These are phyloP conservation scores for Vireo altiloquus DNA, from an alignment of 2,113 vertebrate species.

Conservation along the genomic window DNA sequence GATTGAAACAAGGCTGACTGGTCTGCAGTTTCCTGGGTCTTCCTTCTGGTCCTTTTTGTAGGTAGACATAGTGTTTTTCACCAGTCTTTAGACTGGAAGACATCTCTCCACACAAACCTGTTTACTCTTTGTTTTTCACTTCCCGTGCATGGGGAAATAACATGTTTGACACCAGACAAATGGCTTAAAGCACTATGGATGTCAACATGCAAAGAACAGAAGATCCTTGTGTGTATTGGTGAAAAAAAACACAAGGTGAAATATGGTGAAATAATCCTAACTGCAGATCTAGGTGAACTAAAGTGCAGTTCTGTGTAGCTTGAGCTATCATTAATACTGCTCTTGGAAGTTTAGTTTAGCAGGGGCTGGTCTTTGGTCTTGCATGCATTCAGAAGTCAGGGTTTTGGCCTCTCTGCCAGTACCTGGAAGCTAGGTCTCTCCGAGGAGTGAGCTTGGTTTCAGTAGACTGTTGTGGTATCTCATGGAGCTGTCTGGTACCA, in stretches of 20 bases:
- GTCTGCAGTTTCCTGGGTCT: not conserved
- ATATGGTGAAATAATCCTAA: not conserved
- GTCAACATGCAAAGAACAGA: not conserved
- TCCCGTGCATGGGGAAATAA: not conserved
- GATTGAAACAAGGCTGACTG: not conserved
- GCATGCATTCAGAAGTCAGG: not conserved
- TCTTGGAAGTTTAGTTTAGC: not conserved
- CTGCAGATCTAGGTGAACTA: not conserved
- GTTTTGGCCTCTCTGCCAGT: not conserved
- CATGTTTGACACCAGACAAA: not conserved
- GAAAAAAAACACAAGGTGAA: no score
- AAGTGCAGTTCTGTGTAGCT: not conserved
- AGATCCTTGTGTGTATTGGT: not conserved
- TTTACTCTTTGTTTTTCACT: not conserved
- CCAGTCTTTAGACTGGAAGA: not conserved
- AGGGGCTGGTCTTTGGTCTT: not conserved
- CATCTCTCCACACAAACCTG: not conserved
- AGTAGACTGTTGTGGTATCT: not conserved
- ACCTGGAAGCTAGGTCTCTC: not conserved
- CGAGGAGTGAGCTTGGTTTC: not conserved
- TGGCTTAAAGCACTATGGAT: not conserved
- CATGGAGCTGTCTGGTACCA: not conserved
- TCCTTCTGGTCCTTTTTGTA: not conserved
- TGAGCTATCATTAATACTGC: not conserved
- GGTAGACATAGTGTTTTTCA: not conserved